Conservation (phyloP, 1,140 invertebrate genomes). For the Coelopa frigida region DNA sequence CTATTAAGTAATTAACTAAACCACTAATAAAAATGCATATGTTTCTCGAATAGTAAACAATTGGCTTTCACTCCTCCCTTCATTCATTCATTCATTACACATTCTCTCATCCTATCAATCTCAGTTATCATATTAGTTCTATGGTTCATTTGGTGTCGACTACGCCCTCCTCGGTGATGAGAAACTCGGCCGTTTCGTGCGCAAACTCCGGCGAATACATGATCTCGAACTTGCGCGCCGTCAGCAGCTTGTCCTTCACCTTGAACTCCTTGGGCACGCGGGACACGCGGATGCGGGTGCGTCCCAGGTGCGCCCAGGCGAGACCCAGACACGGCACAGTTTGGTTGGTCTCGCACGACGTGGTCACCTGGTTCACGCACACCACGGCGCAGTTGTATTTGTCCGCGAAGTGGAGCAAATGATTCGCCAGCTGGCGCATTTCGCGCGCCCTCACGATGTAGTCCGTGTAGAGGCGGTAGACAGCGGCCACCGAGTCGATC, state of each 20-base stretch:
- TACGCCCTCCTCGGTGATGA: slow-evolving; percentile 31
- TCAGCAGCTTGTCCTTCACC: slow-evolving; percentile 11
- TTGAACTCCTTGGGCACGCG: slow-evolving; percentile 35
- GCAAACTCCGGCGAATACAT: slow-evolving; percentile 45
- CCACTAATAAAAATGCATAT: too few relatives aligned
- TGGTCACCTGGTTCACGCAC: slow-evolving; percentile 66
- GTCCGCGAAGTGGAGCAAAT: slow-evolving; percentile 52
- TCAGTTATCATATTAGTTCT: too few relatives aligned
- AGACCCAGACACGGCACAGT: slow-evolving; percentile 55
- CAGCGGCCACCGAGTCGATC: slow-evolving; percentile 68
- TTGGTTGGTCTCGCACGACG: slow-evolving; percentile 24
- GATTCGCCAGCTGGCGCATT: slow-evolving; percentile 51
- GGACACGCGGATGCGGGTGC: slow-evolving; percentile 54
- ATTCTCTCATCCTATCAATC: too few relatives aligned
- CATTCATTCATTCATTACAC: too few relatives aligned
- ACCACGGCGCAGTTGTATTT: slow-evolving; percentile 54
- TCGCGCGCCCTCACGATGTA: slow-evolving; percentile 49
- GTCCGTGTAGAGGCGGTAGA: slow-evolving; percentile 59
- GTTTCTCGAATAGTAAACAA: too few relatives aligned
- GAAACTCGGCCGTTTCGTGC: slow-evolving; percentile 34
- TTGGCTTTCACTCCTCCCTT: too few relatives aligned
- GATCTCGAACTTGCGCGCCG: slow-evolving; percentile 37
- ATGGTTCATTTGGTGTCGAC: too few relatives aligned
- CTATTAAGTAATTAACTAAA: too few relatives aligned
- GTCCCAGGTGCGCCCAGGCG: slow-evolving; percentile 63